Conservation (phyloP, 35 echinoderm and acorn worm species). For the Diadema setosum region DNA sequence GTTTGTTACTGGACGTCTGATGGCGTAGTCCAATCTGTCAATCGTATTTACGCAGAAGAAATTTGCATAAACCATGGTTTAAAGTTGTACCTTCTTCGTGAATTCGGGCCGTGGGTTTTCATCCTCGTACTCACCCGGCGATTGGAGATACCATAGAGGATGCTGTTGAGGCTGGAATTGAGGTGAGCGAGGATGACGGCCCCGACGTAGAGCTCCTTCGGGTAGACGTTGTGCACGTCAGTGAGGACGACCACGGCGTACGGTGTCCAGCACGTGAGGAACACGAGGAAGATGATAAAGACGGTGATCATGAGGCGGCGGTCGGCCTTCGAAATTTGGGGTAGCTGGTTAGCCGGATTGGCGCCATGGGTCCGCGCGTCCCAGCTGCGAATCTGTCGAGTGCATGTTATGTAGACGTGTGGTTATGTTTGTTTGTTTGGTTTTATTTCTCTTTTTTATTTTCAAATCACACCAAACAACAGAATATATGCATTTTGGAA, state of each 20-base stretch:
- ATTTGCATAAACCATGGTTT: too few species aligned
- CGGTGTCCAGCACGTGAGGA: conserved; percentile 44
- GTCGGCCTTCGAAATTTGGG: neutral
- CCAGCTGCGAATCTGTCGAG: neutral
- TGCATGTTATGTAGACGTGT: too few species aligned
- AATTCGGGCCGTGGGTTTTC: too few species aligned
- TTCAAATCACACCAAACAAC: too few species aligned
- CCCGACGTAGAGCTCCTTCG: conserved; percentile 27
- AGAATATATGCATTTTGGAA: too few species aligned
- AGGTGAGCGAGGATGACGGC: conserved; percentile 43
- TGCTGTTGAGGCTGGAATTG: conserved; percentile 25
- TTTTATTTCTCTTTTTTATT: too few species aligned
- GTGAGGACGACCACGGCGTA: conserved; percentile 42
- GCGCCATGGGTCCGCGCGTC: neutral
- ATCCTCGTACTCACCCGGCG: neutral
- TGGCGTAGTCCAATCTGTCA: too few species aligned
- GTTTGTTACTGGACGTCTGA: too few species aligned
- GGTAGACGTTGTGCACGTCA: conserved; percentile 19
- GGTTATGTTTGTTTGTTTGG: too few species aligned
- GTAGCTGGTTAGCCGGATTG: neutral
- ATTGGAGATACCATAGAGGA: conserved; percentile 45
- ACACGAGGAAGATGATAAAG: conserved; percentile 42
- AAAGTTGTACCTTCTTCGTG: too few species aligned
- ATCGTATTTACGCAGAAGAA: too few species aligned
- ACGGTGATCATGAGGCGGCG: conserved; percentile 24